Evolutionary conservation across 2,113 vertebrate genomes (phyloP), one percentile per base, ranked within the genome.

Genomic region (Hydrolagus affinis): DNA sequence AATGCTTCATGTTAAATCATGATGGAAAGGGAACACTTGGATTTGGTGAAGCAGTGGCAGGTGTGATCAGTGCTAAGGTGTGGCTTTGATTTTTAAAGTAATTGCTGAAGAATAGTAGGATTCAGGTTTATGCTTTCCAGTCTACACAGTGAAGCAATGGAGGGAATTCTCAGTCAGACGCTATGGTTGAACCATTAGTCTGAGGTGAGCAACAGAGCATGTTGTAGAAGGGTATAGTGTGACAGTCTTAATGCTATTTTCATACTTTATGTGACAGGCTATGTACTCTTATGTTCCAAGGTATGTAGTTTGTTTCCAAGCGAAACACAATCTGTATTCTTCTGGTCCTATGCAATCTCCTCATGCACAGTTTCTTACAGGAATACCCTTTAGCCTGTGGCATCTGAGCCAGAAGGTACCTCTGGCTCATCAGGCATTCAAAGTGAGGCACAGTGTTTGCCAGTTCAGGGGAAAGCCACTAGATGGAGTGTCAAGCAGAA

Each of bases 401-500:
- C 66, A 66, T 17, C 25, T 66, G 25, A 8, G n/a, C 14, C 11
- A 75, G 10, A 57, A n/a, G 57, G 56, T 32, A n/a, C n/a, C 57
- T 25, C n/a, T 60, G 64, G 14, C 64, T 68, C 66, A 17, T 59
- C 78, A 19, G 15, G 0, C 25, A 75, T 14, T 30, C 62, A 66
- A 66, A 66, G 44, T 83, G 8, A 15, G 9, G 15, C 17, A 32
- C 60, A 83, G 25, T 28, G 73, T 75, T 75, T 83, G 78, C 28
- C 28, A 68, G 9, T 83, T 28, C 78, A 66, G 15, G 78, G 62
- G 62, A 15, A 66, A 4, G 17, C 78, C 78, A 66, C 32, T 83
- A 83, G 78, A 83, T 83, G 78, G 78, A 66, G 78, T 62, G 66
- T 62, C 62, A 21, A 2, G 4, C 19, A 11, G 78, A 83, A 32